Evolutionary conservation across 2,888 invertebrate genomes (phyloP).

Genomic region (Carabus problematicus): DNA sequence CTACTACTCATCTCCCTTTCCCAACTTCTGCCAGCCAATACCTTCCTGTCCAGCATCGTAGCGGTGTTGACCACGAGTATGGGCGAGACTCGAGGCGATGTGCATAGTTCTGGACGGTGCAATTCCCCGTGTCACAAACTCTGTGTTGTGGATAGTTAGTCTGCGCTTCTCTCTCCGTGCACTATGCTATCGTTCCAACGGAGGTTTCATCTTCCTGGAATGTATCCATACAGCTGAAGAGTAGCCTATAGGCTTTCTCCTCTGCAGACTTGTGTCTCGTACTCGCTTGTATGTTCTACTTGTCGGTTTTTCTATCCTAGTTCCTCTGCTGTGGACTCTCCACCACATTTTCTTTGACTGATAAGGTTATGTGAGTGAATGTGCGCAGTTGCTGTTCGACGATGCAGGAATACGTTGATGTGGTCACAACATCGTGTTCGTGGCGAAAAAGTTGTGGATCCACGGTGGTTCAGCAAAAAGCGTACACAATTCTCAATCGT

Average conservation of each 20-base stretch:
- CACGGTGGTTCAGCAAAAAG: slow-evolving; percentile 21
- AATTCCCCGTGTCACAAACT: slow-evolving; percentile 12
- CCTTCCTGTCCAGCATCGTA: neutral
- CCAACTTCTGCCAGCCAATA: neutral
- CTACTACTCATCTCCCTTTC: neutral
- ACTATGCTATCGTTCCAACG: too few relatives aligned
- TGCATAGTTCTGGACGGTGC: slow-evolving; percentile 8
- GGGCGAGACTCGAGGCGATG: slow-evolving; percentile 1
- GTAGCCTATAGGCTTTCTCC: too few relatives aligned
- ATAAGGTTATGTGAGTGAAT: too few relatives aligned
- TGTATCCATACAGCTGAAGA: too few relatives aligned
- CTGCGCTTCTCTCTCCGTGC: slow-evolving; percentile 1
- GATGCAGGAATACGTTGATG: slow-evolving; percentile 22
- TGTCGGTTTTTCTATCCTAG: too few relatives aligned
- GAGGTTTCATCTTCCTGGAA: neutral
- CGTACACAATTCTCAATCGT: neutral
- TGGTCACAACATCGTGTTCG: slow-evolving; percentile 18
- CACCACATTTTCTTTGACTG: too few relatives aligned
- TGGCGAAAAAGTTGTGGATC: slow-evolving; percentile 25
- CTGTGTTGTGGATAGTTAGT: slow-evolving; percentile 13
- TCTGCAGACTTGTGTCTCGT: too few relatives aligned
- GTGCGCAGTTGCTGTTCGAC: slow-evolving; percentile 15
- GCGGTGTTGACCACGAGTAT: slow-evolving; percentile 15
- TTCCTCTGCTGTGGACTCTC: too few relatives aligned
- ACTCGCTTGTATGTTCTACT: too few relatives aligned